Conservation (phyloP, 1,140 invertebrate genomes). For the Chrysomallon squamiferum region DNA sequence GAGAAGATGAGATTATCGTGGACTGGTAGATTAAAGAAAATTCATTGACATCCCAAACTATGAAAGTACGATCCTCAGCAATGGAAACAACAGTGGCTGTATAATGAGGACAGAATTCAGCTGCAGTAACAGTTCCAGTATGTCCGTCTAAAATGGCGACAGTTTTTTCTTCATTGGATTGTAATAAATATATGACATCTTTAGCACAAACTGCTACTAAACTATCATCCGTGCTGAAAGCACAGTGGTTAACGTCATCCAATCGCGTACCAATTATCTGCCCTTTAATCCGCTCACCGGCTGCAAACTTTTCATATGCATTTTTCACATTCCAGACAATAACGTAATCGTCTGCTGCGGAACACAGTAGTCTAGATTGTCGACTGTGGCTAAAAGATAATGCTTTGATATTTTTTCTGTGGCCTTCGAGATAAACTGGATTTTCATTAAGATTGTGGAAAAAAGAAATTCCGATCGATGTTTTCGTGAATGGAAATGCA, state of each 20-base stretch:
- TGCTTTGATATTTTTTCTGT: conserved; percentile 21
- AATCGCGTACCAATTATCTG: conserved; percentile 19
- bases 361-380: conserved; percentile 27
- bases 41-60: conserved; percentile 54
- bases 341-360: conserved; percentile 38
- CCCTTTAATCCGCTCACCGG: conserved; percentile 20
- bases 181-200: conserved; percentile 23
- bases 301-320: conserved; percentile 4
- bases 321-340: conserved; percentile 40
- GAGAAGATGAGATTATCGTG: conserved; percentile 49
- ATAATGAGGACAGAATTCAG: conserved; percentile 58
- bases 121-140: conserved; percentile 40
- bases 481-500: conserved; percentile 30
- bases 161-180: conserved; percentile 8
- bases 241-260: conserved; percentile 22
- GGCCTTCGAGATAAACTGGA: conserved; percentile 32
- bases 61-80: conserved; percentile 59
- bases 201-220: conserved; percentile 36
- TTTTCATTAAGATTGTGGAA: conserved; percentile 7
- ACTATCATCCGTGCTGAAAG: conserved; percentile 28
- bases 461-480: conserved; percentile 30
- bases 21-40: conserved; percentile 50
- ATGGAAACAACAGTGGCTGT: conserved; percentile 53
- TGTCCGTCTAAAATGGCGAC: conserved; percentile 52
- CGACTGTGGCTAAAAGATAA: conserved; percentile 25